Percentiles rank a stretch among this genome's conserved stretches.
These are phyloP conservation scores for Plagodis pulveraria DNA, from an alignment of 2,888 invertebrate species.

Conservation along the genomic window DNA sequence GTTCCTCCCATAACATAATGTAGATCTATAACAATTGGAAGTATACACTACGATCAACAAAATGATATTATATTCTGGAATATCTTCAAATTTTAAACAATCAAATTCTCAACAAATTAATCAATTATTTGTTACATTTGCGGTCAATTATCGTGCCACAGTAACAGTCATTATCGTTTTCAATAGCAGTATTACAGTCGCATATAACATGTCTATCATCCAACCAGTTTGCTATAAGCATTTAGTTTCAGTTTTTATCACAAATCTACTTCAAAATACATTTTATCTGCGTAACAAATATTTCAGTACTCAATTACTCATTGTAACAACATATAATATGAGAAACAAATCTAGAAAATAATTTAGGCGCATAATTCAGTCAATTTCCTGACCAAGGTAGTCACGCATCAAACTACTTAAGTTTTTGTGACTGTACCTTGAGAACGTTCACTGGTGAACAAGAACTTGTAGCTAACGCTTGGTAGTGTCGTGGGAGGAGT, in stretches of 20 bases:
- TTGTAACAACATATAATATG: slow-evolving; percentile 30
- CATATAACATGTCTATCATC: too few species aligned
- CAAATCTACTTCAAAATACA: not conserved
- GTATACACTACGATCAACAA: too few species aligned
- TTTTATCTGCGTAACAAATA: slow-evolving; percentile 35
- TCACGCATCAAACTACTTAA: slow-evolving; percentile 47
- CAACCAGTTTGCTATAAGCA: too few species aligned
- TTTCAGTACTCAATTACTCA: slow-evolving; percentile 17
- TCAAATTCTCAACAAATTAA: not conserved
- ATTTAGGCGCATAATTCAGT: slow-evolving; percentile 19
- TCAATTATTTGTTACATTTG: not conserved
- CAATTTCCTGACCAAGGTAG: slow-evolving; percentile 43
- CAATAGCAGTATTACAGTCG: too few species aligned
- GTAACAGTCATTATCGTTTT: too few species aligned
- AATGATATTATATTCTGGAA: too few species aligned
- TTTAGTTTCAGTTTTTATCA: too few species aligned
- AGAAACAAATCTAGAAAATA: slow-evolving; percentile 31
- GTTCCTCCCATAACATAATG: too few species aligned
- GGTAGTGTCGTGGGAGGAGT: slow-evolving; percentile 41
- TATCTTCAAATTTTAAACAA: not conserved
- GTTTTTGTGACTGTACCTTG: slow-evolving; percentile 50
- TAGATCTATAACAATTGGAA: too few species aligned
- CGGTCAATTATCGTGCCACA: not conserved
- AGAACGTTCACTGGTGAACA: slow-evolving; percentile 34
- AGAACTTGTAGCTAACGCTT: slow-evolving; percentile 19